Evolutionary conservation across 2,888 invertebrate species (phyloP), one percentile per base, ranked within the genome.

Genomic region (Miltochrista miniata): DNA sequence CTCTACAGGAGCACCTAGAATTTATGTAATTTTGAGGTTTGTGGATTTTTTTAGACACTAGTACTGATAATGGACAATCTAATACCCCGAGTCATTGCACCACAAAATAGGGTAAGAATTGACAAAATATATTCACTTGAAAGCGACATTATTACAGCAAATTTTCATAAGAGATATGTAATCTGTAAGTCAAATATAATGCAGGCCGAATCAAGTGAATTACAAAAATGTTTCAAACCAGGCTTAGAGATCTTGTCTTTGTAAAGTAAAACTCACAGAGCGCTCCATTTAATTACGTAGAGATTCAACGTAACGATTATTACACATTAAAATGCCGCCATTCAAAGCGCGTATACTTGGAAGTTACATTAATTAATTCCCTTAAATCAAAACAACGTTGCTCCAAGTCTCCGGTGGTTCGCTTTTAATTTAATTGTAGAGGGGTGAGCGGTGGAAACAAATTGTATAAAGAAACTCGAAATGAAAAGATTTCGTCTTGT

Each of bases 371-470:
- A 83, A 86, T 86, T 83, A 84, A 84, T 83, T 83, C 78, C 70
- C 79, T 82, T 85, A 86, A 86, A 86, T 86, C 85, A 87, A 86
- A 87, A 85, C 85, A 85, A 81, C 76, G 78, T 69, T 72, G 72
- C 76, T 72, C 66, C 66, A 33, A 80, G 74, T 76, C 79, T 76
- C 68, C 69, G 73, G 73, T 75, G 76, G 79, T 80, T 81, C 80
- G 76, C 79, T 81, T 83, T 76, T 81, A 83, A 82, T 84, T 83
- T 85, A 83, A 85, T 85, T 83, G 81, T 74, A 68, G 75, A 75
- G 77, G 78, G 74, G 72, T 61, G 73, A 72, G 68, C 73, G 72
- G 59, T 58, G 59, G 71, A 74, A 80, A 82, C 81, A 81, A 85
- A 84, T 81, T 82, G 73, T 68, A 70, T 68, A 65, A 73, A 70